Base-by-base conservation (phyloP, 2,797 vertebrate genomes). In the Acrocephalus scirpaceus region DNA sequence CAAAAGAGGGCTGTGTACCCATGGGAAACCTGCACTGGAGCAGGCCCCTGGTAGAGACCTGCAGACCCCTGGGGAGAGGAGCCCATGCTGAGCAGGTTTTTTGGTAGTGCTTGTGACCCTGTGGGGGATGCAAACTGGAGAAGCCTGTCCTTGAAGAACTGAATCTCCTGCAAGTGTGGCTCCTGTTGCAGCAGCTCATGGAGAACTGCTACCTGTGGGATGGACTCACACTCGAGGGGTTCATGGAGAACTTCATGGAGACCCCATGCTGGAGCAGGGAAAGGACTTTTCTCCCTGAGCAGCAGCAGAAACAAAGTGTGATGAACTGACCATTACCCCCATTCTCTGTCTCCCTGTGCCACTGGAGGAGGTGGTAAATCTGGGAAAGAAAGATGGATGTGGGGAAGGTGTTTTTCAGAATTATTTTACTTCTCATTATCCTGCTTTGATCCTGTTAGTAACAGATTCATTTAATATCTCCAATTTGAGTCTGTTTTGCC, bases 61-160 rank as follows among this genome's bases (percentile, higher is more conserved):
- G 34, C 29, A 67, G 11, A 48, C 2, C 34, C 29, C 8, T 5
- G 64, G 53, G 26, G 10, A 50, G 8, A 48, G 42, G 19, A n/a
- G 4, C 23, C 30, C 34, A 40, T 0, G 0, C 12, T 15, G 29
- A 58, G 23, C 34, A 40, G 30, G 19, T 4, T 10, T 67, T 20
- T 40, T 12, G 44, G 29, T 3, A 27, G 64, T 1, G 4, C 7
- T 22, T n/a, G 44, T 18, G 29, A 22, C 42, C n/a, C 4, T 56
- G 29, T 27, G 18, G 17, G 44, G 11, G 4, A 22, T 18, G 16
- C 7, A 40, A 26, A 20, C 9, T 48, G 44, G 23, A 50, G 44
- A 32, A 80, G 19, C 23, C 7, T 4, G 12, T 50, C 4, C 77
- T 34, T 23, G 36, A 19, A 29, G 65, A 27, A 6, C 19, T 11